phyloP scores from a whole-genome alignment of 2,888 invertebrate genomes.

The Helobdella robusta region DNA sequence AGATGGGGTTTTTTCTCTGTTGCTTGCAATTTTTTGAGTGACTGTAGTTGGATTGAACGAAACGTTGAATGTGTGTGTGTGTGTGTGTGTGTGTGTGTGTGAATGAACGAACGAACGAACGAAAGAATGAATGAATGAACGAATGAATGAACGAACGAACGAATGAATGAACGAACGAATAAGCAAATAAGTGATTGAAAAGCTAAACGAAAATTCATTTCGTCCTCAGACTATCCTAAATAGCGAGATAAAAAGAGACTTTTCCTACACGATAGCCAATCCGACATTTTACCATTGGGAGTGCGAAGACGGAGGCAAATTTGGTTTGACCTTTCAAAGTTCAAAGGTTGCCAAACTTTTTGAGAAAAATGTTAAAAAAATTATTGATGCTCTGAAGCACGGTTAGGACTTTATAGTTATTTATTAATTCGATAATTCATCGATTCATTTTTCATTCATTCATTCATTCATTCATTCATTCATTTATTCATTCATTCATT shows the following conservation, averaged over 20 bases:
- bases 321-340: conserved; percentile 89
- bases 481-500: too few relatives aligned
- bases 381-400: conserved; percentile 32
- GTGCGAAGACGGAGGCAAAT: conserved; percentile 79
- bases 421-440: too few relatives aligned
- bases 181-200: too few relatives aligned
- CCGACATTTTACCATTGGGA: conserved; percentile 97
- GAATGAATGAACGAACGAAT: background rate
- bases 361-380: conserved; percentile 62
- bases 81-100: conserved; percentile 4
- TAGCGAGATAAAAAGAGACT: conserved; percentile 87
- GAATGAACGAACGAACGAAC: background rate
- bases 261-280: conserved; percentile 92
- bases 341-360: conserved; percentile 85
- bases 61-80: background rate
- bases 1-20: conserved; percentile 42
- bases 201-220: background rate
- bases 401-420: conserved; percentile 30
- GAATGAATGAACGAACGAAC: too few relatives aligned
- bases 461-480: too few relatives aligned
- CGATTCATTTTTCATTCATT: too few relatives aligned
- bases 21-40: background rate
- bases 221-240: conserved; percentile 70
- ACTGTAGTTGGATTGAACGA: background rate
- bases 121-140: too few relatives aligned